A percentile compares a stretch with the other conserved stretches of the same genome.
These are phyloP conservation scores for Gymnothorax reevesii DNA, from an alignment of 2,797 vertebrate genomes.

Conservation along the genomic window DNA sequence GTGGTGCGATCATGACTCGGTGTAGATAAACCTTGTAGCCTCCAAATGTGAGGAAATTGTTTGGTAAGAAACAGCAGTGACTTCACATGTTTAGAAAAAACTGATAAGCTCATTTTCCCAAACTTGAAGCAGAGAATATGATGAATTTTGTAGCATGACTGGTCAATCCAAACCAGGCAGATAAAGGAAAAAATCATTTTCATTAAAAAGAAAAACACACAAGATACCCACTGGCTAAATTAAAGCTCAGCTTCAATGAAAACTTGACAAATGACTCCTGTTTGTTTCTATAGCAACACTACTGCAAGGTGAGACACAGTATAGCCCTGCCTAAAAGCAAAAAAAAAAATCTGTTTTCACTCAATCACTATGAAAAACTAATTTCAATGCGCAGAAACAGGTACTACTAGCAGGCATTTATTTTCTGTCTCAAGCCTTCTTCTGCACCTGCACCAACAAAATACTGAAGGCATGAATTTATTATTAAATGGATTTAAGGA, in stretches of 20 bases:
- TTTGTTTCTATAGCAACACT: constrained; percentile 1
- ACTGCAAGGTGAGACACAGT: neutral
- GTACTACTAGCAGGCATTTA: neutral
- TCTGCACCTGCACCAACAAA: neutral
- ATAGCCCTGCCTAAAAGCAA: neutral
- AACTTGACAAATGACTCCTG: neutral
- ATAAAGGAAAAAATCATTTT: neutral
- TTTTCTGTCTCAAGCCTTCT: neutral
- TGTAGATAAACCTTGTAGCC: too few relatives aligned
- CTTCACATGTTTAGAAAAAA: neutral
- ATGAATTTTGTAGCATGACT: neutral
- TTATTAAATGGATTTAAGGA: neutral
- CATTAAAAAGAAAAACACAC: neutral
- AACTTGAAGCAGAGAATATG: neutral
- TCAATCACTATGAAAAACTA: neutral
- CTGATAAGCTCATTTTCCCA: neutral
- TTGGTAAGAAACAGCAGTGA: neutral
- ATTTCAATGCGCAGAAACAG: neutral
- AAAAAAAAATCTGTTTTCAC: neutral
- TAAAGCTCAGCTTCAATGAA: neutral
- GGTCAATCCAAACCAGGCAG: neutral
- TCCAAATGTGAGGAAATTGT: too few relatives aligned
- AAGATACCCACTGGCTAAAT: neutral
- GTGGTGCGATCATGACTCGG: too few relatives aligned
- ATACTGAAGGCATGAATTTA: neutral